Conservation (phyloP, 2,797 vertebrate genomes). For the Anguilla anguilla region DNA sequence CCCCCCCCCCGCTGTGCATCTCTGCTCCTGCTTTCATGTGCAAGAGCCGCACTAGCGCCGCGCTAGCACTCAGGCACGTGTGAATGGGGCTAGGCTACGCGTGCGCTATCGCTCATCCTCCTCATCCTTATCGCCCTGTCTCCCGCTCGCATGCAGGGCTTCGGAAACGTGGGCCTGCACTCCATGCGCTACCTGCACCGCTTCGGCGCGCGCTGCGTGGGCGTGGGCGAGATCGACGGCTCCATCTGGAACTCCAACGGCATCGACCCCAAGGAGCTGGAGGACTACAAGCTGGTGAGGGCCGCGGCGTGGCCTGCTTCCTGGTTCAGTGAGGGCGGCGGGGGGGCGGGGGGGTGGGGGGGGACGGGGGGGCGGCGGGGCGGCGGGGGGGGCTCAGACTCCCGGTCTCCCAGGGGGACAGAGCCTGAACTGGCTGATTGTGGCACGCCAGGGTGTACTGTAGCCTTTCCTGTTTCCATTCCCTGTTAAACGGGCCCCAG, state of each 20-base stretch:
- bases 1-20: background rate
- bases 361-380: no score
- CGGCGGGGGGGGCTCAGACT: no score
- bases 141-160: constrained; percentile 84
- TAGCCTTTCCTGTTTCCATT: background rate
- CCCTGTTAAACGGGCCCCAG: background rate
- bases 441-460: background rate
- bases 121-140: background rate
- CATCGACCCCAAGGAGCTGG: constrained; percentile 94
- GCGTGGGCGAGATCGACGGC: constrained; percentile 88
- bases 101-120: background rate
- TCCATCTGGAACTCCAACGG: constrained; percentile 91
- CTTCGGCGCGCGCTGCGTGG: constrained; percentile 88
- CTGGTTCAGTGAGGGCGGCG: background rate
- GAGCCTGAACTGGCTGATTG: no score
- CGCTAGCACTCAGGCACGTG: no score
- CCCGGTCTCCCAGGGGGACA: background rate
- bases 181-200: constrained; percentile 95
- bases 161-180: constrained; percentile 93
- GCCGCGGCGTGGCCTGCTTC: background rate
- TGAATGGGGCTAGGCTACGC: no score
- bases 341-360: no score
- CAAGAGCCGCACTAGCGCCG: no score
- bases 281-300: constrained; percentile 93
- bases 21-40: background rate